Evolutionary conservation across 2,113 vertebrate genomes (phyloP).

Genomic region (Desmodus rotundus): DNA sequence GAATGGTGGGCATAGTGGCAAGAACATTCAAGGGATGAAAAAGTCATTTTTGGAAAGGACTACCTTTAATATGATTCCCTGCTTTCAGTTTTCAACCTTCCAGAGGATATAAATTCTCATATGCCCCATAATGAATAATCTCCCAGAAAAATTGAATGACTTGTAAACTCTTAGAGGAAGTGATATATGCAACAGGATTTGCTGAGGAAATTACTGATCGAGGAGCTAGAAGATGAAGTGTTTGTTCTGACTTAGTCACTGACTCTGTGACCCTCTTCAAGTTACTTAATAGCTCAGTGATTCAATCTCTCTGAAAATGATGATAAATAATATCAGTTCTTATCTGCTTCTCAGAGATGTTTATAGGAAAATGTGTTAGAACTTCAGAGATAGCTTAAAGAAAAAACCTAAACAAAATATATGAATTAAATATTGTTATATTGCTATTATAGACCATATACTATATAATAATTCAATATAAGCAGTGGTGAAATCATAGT

Average conservation of each 20-base stretch:
- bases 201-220: constrained; percentile 26
- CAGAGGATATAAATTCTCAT: background rate
- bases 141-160: background rate
- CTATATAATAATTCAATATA: background rate
- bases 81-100: background rate
- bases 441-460: background rate
- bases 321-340: constrained; percentile 40
- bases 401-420: background rate
- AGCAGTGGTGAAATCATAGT: background rate
- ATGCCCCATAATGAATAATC: background rate
- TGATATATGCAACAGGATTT: background rate
- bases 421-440: background rate
- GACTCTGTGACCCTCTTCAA: constrained; percentile 33
- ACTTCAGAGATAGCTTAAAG: background rate
- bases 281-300: constrained; percentile 46
- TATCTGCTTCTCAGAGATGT: background rate
- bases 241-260: constrained; percentile 22
- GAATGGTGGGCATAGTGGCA: background rate
- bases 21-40: background rate
- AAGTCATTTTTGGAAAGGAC: background rate
- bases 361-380: background rate
- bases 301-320: constrained; percentile 46
- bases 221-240: background rate
- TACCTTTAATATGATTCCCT: background rate
- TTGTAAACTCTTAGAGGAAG: background rate